Percentiles rank a stretch among this genome's conserved stretches.
Evolutionary conservation across 1,140 invertebrate genomes (phyloP).

Genomic region (Sitophilus oryzae): DNA sequence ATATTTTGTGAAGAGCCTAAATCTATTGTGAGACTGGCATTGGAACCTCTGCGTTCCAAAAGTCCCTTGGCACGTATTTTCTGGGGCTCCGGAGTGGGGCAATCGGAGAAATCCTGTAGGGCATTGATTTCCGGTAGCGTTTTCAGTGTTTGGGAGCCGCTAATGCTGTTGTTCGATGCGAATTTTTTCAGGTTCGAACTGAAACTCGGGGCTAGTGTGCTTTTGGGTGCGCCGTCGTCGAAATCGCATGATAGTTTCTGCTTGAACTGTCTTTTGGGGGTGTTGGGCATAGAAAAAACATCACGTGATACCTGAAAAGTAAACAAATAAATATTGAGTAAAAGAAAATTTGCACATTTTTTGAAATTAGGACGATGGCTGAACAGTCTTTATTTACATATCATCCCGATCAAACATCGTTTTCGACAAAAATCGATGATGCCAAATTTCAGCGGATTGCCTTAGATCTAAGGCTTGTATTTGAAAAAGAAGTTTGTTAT

Average conservation of each 20-base stretch:
- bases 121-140: slow-evolving; percentile 61
- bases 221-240: slow-evolving; percentile 31
- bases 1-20: slow-evolving; percentile 38
- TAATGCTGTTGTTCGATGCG: slow-evolving; percentile 43
- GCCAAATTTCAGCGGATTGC: too few relatives aligned
- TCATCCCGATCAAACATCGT: too few relatives aligned
- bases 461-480: too few relatives aligned
- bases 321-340: too few relatives aligned
- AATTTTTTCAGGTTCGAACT: slow-evolving; percentile 41
- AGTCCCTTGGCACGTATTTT: slow-evolving; percentile 55
- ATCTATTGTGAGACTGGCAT: slow-evolving; percentile 71
- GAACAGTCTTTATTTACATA: too few relatives aligned
- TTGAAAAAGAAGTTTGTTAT: too few relatives aligned
- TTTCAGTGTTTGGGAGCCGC: slow-evolving; percentile 48
- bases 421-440: too few relatives aligned
- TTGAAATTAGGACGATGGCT: too few relatives aligned
- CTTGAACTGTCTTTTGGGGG: slow-evolving; percentile 41
- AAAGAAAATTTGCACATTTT: too few relatives aligned
- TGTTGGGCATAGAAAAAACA: slow-evolving; percentile 44
- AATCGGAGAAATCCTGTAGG: slow-evolving; percentile 54
- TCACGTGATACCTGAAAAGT: slow-evolving; percentile 33
- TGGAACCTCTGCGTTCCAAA: slow-evolving; percentile 74
- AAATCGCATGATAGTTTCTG: slow-evolving; percentile 34
- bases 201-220: slow-evolving; percentile 30
- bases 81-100: slow-evolving; percentile 46